Evolutionary conservation across 2,113 vertebrate genomes (phyloP).

Genomic region (Neodontobutis hainanensis): DNA sequence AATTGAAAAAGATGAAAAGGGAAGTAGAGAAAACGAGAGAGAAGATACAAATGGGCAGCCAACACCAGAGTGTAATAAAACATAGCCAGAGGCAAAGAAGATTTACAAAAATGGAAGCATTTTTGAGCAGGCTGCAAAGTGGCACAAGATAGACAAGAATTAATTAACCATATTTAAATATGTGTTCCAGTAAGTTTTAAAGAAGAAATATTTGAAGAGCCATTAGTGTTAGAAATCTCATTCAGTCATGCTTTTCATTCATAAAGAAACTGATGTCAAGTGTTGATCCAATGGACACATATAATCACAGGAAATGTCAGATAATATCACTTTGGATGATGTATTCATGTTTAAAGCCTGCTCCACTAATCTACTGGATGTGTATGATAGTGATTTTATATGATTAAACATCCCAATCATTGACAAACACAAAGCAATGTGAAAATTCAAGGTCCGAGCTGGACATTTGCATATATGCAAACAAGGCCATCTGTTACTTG

Average conservation of each 20-base stretch:
- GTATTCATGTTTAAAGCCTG: conserved; percentile 22
- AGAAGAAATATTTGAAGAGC: background rate
- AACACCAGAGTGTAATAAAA: conserved; percentile 22
- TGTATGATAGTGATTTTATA: background rate
- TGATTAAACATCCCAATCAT: background rate
- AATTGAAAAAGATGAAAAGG: conserved; percentile 16
- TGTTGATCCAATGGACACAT: too few species aligned
- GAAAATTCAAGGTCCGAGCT: conserved; percentile 23
- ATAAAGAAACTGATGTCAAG: conserved; percentile 12
- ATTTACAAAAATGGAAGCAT: conserved; percentile 35
- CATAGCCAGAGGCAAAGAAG: conserved; percentile 28
- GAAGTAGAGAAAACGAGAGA: background rate
- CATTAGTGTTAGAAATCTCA: too few species aligned
- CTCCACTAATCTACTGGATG: conserved; percentile 18
- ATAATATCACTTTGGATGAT: conserved; percentile 35
- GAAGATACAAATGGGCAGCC: conserved; percentile 12
- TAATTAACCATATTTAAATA: conserved; percentile 12
- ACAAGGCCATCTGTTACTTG: conserved; percentile 56
- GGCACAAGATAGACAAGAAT: conserved; percentile 31
- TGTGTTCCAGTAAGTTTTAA: background rate
- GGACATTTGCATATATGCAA: conserved; percentile 61
- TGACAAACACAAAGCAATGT: conserved; percentile 16
- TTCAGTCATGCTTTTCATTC: too few species aligned
- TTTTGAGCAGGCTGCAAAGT: conserved; percentile 22
- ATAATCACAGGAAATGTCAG: conserved; percentile 3